A percentile compares a stretch with the other conserved stretches of the same genome.
phyloP scores from a whole-genome alignment of 2,888 invertebrate species.

The Allophyes oxyacanthae region DNA sequence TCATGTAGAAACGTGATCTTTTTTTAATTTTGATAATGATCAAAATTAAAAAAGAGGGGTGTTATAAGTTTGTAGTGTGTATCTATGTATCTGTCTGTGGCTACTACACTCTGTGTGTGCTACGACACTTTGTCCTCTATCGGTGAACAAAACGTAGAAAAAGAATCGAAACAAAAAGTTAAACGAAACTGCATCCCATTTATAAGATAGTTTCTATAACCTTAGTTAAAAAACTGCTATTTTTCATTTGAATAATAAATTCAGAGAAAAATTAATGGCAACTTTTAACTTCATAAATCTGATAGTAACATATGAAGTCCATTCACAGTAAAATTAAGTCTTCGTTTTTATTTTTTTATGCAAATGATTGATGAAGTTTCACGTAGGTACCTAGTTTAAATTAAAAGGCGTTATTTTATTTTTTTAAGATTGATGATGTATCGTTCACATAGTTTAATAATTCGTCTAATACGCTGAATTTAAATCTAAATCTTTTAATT shows the following conservation, averaged over 20 bases:
- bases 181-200: no score
- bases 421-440: constrained; percentile 18
- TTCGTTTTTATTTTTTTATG: constrained; percentile 15
- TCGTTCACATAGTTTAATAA: constrained; percentile 1
- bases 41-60: no score
- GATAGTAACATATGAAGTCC: constrained; percentile 30
- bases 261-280: constrained; percentile 20
- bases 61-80: no score
- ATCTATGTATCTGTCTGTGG: no score
- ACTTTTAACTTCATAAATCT: constrained; percentile 36
- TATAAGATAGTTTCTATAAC: no score
- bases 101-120: no score
- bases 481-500: constrained; percentile 1
- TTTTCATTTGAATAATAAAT: constrained; percentile 43
- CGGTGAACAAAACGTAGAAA: no score
- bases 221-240: constrained; percentile 23
- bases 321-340: constrained; percentile 27
- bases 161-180: no score
- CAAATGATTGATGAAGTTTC: constrained; percentile 39
- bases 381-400: constrained; percentile 7
- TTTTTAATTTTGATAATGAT: no score
- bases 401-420: constrained; percentile 7
- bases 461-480: neutral
- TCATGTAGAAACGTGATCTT: no score
- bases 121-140: no score